Evolutionary conservation across 2,888 invertebrate genomes (phyloP), one percentile per base, ranked within the genome.

Genomic region (Troides helena): DNA sequence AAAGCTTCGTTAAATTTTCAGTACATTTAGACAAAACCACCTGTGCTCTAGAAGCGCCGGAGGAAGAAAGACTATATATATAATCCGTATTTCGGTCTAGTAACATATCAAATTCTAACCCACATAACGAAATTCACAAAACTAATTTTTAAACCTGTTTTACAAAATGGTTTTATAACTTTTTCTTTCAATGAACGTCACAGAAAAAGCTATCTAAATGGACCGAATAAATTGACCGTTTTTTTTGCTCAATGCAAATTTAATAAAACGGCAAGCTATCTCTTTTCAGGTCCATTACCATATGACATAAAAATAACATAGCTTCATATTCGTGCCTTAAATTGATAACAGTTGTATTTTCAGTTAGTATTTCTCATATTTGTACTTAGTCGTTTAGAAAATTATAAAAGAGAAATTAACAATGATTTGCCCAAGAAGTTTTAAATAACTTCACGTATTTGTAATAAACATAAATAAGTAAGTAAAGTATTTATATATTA

Each of bases 171-270:
- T 65, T 46, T 65, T 59, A 65, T 65, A 23, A 65, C 25, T 65
- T 65, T 65, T 39, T 25, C 65, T 58, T 59, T 65, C 65, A 50
- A 25, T 59, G 50, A 39, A 30, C 25, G 50, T 59, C n/a, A 59
- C 59, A 59, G 30, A 23, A 46, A 59, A 65, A 65, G 65, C 25
- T 43, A 65, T 65, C 59, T 30, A 50, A 65, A 65, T 39, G 65
- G 65, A 65, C 59, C n/a, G 65, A 65, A 65, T 65, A 65, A 65
- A 65, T 65, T 65, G 65, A 65, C 59, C 65, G 58, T 59, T 65
- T 50, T 21, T 65, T 65, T 65, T 59, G 10, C 46, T 59, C 46
- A 65, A 65, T 65, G 59, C 59, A 65, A 65, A 65, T 65, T 65
- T 65, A 59, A 65, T 65, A 59, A 65, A 59, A 25, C 59, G 58